phyloP scores from a whole-genome alignment of 2,113 vertebrate species.

The Rhynchopsitta pachyrhyncha region DNA sequence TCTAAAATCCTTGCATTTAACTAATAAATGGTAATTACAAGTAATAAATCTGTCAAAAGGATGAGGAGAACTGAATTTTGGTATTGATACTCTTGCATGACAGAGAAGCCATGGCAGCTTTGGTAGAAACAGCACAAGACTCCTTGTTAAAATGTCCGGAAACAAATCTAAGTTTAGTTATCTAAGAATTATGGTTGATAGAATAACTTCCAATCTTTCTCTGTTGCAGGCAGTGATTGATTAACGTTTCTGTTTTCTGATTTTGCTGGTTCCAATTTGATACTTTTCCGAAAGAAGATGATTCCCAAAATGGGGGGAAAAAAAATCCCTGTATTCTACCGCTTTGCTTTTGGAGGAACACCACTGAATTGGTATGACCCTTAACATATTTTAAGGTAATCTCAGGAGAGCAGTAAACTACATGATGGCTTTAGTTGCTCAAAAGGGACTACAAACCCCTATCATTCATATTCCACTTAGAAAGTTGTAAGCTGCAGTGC shows the following conservation, averaged over 20 bases:
- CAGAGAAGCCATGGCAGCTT: not conserved
- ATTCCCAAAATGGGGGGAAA: not conserved
- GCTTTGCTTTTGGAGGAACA: not conserved
- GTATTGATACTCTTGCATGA: not conserved
- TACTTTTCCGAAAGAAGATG: not conserved
- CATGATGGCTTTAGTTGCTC: not conserved
- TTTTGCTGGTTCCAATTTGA: not conserved
- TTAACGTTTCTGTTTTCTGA: conserved; percentile 4
- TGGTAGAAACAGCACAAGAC: not conserved
- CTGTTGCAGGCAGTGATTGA: not conserved
- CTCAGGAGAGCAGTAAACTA: conserved; percentile 11
- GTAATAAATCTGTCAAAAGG: not conserved
- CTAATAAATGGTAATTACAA: conserved; percentile 1
- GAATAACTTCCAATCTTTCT: not conserved
- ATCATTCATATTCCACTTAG: conserved; percentile 36
- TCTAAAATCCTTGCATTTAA: not conserved
- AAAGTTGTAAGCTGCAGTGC: not conserved
- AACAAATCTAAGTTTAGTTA: conserved; percentile 38
- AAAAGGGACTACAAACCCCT: not conserved
- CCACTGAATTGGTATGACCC: not conserved
- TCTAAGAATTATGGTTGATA: not conserved
- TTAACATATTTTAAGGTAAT: not conserved
- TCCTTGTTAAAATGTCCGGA: conserved; percentile 6
- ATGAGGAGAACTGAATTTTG: not conserved
- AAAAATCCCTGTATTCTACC: not conserved